A percentile compares a stretch with the other conserved stretches of the same genome.
These are phyloP conservation scores for Acomys russatus DNA, from an alignment of 2,797 vertebrate genomes.

Conservation along the genomic window DNA sequence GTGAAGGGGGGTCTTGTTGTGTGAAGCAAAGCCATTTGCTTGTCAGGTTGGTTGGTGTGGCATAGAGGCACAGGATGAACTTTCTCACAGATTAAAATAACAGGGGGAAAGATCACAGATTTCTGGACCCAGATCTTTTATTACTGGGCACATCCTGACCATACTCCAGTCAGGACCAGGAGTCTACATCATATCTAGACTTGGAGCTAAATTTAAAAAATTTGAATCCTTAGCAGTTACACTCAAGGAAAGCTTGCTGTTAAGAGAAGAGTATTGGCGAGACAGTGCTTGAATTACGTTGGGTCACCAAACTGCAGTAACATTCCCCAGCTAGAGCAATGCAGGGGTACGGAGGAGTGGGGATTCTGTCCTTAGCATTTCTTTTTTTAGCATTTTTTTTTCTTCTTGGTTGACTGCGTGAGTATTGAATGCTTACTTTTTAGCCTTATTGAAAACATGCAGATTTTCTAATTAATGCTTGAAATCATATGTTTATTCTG, in stretches of 20 bases:
- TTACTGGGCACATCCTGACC: neutral
- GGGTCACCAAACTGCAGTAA: neutral
- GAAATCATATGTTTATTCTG: slow-evolving; percentile 76
- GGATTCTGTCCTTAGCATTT: neutral
- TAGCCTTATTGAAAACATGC: slow-evolving; percentile 52
- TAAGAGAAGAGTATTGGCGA: neutral
- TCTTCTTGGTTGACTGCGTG: neutral
- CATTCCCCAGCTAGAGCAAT: neutral
- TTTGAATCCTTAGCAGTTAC: neutral
- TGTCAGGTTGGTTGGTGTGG: neutral
- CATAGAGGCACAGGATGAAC: neutral
- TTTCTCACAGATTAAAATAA: slow-evolving; percentile 59
- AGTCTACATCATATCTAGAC: neutral
- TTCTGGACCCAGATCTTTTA: neutral
- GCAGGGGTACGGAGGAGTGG: no score
- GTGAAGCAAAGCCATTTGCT: neutral
- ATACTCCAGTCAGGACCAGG: neutral
- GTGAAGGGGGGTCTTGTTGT: neutral
- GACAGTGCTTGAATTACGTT: neutral
- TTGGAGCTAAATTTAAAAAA: neutral
- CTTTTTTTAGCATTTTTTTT: neutral
- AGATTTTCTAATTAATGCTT: slow-evolving; percentile 77
- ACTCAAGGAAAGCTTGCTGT: neutral
- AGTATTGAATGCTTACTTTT: slow-evolving; percentile 21
- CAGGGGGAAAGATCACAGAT: neutral